Evolutionary conservation across 2,797 vertebrate species (phyloP), one percentile per base, ranked within the genome.

Genomic region (Kryptopterus vitreolus): DNA sequence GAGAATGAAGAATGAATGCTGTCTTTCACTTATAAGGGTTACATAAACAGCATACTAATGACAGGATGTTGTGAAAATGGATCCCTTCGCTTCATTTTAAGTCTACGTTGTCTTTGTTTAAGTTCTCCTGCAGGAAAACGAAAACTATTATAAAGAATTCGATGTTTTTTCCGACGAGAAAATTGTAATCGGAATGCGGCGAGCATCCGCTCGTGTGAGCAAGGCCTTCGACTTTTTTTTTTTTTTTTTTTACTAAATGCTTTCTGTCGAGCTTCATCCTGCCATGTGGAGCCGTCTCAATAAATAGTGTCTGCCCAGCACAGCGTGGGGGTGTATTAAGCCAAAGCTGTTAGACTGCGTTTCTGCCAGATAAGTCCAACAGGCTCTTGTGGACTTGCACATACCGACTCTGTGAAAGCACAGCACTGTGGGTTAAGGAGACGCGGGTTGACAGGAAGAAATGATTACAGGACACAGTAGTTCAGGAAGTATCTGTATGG

Each of bases 241-340:
- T n/a, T n/a, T n/a, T n/a, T n/a, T n/a, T n/a, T n/a, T n/a, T 43
- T 78, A 53, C 65, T 80, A 80, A 83, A 81, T 43, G 73, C 74
- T 79, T 62, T 82, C 81, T 65, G 78, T 78, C 72, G 85, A 52
- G 20, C 6, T 83, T 87, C 74, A 87, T 90, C 82, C 85, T 89
- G 80, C 63, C 72, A 85, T 69, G 81, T 76, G 53, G 77, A 81
- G 78, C 15, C 83, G 81, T 72, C 81, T 82, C 85, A 80, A 84
- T 86, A 87, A 87, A 85, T 84, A 85, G 82, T 89, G 87, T 91
- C 87, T 89, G 85, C 85, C 79, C 87, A 85, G 89, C 88, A 90
- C 92, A 91, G 90, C 83, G 85, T 89, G 89, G 88, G 85, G 88
- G 85, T 86, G 88, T 82, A 88, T 88, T 90, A 88, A 87, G 86